A percentile compares a stretch with the other conserved stretches of the same genome.
These are phyloP conservation scores for Cartodere bifasciata DNA, from an alignment of 2,888 invertebrate genomes.

Conservation along the genomic window DNA sequence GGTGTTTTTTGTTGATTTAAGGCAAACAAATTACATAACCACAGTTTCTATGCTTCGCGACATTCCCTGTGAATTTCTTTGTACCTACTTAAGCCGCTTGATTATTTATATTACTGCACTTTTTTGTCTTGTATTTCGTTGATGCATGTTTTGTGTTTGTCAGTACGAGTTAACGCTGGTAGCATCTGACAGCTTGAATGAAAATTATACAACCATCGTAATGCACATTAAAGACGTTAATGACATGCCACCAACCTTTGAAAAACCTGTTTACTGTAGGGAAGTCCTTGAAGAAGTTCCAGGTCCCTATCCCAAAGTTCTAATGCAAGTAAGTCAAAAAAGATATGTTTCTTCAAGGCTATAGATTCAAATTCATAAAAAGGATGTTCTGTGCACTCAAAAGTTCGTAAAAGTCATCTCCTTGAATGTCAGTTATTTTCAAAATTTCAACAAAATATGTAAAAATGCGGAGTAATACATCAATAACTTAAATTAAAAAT, in stretches of 20 bases:
- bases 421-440: too few relatives aligned
- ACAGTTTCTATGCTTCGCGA: too few relatives aligned
- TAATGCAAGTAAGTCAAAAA: constrained; percentile 53
- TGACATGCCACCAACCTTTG: constrained; percentile 77
- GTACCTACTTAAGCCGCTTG: constrained; percentile 12
- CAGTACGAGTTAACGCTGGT: constrained; percentile 83
- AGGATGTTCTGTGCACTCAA: too few relatives aligned
- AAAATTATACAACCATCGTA: constrained; percentile 72
- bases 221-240: constrained; percentile 78
- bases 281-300: constrained; percentile 63
- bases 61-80: too few relatives aligned
- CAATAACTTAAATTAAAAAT: too few relatives aligned
- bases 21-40: too few relatives aligned
- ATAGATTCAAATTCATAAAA: too few relatives aligned
- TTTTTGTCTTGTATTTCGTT: constrained; percentile 24
- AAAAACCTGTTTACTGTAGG: constrained; percentile 55
- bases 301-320: constrained; percentile 54
- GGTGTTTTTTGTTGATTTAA: too few relatives aligned
- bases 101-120: constrained; percentile 13
- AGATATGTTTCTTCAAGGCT: too few relatives aligned
- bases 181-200: constrained; percentile 81
- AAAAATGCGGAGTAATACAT: too few relatives aligned
- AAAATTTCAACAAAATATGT: too few relatives aligned
- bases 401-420: too few relatives aligned
- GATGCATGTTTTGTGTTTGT: constrained; percentile 43